Percentiles rank a stretch among this genome's conserved stretches.
Conservation (phyloP, 2,797 vertebrate genomes). For the Helicolenus hilgendorfi region DNA sequence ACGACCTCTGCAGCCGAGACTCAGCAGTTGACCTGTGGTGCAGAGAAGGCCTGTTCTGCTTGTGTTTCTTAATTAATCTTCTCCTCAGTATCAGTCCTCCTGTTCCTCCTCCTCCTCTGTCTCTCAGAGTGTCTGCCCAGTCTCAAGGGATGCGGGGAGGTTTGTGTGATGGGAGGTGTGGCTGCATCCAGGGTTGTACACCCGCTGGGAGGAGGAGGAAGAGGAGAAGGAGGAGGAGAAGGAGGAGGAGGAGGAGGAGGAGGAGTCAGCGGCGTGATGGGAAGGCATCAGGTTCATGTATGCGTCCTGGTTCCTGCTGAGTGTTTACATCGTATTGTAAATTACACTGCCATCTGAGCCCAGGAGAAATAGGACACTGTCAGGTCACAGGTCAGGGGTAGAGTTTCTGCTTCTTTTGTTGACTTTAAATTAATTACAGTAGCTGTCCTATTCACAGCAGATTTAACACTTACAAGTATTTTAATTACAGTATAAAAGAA, state of each 20-base stretch:
- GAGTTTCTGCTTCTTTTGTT: slow-evolving; percentile 7
- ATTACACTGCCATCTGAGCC: slow-evolving; percentile 39
- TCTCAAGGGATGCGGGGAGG: slow-evolving; percentile 43
- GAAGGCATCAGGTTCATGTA: slow-evolving; percentile 15
- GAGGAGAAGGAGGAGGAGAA: slow-evolving; percentile 77
- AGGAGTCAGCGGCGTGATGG: slow-evolving; percentile 58
- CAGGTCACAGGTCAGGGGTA: background rate
- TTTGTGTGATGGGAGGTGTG: slow-evolving; percentile 59
- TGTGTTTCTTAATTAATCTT: slow-evolving; percentile 14
- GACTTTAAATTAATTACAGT: slow-evolving; percentile 9
- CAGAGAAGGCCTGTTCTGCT: background rate
- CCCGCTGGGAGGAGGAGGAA: slow-evolving; percentile 59
- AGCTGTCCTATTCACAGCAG: background rate
- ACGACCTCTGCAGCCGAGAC: background rate
- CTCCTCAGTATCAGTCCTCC: background rate
- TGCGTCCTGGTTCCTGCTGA: slow-evolving; percentile 24
- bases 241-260: slow-evolving; percentile 74
- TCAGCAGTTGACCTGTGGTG: slow-evolving; percentile 4
- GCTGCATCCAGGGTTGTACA: slow-evolving; percentile 40
- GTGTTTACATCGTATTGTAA: slow-evolving; percentile 50
- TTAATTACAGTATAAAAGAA: background rate
- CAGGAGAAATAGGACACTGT: slow-evolving; percentile 4
- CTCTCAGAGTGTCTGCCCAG: slow-evolving; percentile 16
- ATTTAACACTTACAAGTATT: background rate
- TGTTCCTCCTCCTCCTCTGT: background rate